phyloP scores from a whole-genome alignment of 2,888 invertebrate species.

The Magallana nippona region DNA sequence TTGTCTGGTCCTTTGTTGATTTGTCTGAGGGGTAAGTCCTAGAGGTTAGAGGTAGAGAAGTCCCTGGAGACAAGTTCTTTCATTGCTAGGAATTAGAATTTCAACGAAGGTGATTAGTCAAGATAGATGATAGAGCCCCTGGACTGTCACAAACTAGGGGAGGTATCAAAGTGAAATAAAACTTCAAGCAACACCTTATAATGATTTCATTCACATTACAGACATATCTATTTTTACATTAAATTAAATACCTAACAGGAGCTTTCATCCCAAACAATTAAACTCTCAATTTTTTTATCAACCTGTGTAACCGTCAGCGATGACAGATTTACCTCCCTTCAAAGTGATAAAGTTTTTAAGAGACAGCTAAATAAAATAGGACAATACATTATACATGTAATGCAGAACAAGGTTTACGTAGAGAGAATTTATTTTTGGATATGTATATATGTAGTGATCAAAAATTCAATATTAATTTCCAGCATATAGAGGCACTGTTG shows the following conservation, averaged over 20 bases:
- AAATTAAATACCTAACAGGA: too few species aligned
- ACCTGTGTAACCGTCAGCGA: not conserved
- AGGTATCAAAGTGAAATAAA: not conserved
- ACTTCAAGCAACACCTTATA: not conserved
- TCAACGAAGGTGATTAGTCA: conserved; percentile 1
- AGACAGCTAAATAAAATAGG: not conserved
- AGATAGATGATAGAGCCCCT: not conserved
- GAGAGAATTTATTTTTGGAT: too few species aligned
- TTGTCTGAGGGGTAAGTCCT: not conserved
- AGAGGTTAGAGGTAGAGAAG: not conserved
- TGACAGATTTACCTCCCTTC: conserved; percentile 23
- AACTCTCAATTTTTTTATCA: not conserved
- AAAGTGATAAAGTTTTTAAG: not conserved
- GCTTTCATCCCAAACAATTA: too few species aligned
- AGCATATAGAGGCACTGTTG: too few species aligned
- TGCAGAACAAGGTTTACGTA: too few species aligned
- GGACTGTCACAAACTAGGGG: not conserved
- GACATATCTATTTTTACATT: not conserved
- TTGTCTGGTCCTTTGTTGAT: not conserved
- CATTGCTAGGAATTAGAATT: not conserved
- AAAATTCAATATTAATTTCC: not conserved
- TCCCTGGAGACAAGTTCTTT: conserved; percentile 23
- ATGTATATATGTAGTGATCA: not conserved
- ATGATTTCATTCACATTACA: too few species aligned
- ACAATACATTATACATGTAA: not conserved